Percentiles rank a stretch among this genome's conserved stretches.
Conservation (phyloP, 2,113 vertebrate species). For the Myotis yumanensis region DNA sequence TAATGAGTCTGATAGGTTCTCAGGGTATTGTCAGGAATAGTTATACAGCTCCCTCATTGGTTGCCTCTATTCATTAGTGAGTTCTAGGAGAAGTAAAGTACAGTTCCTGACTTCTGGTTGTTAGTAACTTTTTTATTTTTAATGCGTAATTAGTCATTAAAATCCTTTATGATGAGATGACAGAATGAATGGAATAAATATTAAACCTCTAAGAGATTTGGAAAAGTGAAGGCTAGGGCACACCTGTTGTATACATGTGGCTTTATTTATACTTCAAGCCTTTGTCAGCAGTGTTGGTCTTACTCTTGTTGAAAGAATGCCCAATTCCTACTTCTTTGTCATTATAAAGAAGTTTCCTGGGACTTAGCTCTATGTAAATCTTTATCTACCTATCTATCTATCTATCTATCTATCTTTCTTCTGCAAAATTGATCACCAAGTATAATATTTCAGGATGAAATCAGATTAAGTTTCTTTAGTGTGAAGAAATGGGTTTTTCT, state of each 20-base stretch:
- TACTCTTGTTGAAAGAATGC: background rate
- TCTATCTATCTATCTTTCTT: background rate
- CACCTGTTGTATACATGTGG: background rate
- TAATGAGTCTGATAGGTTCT: background rate
- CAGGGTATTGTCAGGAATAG: background rate
- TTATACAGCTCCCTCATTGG: background rate
- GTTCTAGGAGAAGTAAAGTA: background rate
- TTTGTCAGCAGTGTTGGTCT: background rate
- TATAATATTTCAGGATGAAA: constrained; percentile 30
- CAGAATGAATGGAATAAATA: background rate
- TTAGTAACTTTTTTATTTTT: background rate
- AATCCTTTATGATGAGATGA: background rate
- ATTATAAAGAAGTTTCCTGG: background rate
- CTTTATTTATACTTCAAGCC: background rate
- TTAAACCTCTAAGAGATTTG: background rate
- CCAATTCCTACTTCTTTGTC: background rate
- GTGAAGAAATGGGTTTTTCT: constrained; percentile 6
- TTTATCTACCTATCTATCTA: background rate
- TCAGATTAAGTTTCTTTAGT: constrained; percentile 17
- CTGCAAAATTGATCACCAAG: background rate
- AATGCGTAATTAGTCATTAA: background rate
- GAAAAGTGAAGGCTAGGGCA: background rate
- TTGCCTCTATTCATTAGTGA: background rate
- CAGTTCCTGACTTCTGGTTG: background rate
- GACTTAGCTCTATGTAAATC: background rate